Conservation (phyloP, 2,113 vertebrate species). For the Sphyrna mokarran region DNA sequence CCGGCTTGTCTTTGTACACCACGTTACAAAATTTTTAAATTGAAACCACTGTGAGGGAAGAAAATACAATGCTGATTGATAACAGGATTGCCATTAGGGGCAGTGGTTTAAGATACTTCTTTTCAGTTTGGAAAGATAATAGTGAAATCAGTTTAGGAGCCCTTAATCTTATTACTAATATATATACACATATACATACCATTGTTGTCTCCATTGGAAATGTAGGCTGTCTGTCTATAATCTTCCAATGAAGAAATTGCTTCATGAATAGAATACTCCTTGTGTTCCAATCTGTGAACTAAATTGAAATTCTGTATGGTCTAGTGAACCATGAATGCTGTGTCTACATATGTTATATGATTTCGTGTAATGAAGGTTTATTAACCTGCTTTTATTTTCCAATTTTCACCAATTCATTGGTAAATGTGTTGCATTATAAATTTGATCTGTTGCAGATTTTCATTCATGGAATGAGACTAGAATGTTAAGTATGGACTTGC, state of each 20-base stretch:
- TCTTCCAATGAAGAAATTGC: background rate
- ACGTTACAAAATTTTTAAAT: background rate
- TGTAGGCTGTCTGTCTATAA: background rate
- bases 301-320: background rate
- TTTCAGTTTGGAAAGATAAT: no score
- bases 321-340: background rate
- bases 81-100: background rate
- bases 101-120: background rate
- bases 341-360: background rate
- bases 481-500: background rate
- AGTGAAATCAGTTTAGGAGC: no score
- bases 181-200: background rate
- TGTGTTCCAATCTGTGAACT: background rate
- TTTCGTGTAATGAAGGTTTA: background rate
- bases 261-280: background rate
- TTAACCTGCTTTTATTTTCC: background rate
- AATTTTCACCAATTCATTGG: background rate
- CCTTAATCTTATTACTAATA: no score
- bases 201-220: background rate
- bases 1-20: background rate
- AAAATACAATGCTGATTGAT: background rate
- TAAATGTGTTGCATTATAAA: background rate
- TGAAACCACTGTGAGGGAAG: background rate
- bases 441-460: background rate
- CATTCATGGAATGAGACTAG: background rate